phyloP scores from a whole-genome alignment of 1,140 invertebrate species.

The Hylaeus anthracinus region DNA sequence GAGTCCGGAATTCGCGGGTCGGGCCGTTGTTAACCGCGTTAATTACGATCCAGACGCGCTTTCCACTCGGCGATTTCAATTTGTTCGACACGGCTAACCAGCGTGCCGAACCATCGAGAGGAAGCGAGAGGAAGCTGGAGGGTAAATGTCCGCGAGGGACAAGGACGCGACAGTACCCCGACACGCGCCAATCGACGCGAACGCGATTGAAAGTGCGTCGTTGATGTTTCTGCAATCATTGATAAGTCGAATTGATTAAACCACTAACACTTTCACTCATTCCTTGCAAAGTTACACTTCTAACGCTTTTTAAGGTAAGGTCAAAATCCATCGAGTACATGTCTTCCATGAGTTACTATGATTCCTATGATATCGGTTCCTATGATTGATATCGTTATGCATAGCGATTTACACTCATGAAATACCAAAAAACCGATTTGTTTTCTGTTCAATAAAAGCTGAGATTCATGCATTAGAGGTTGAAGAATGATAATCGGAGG shows the following conservation, averaged over 20 bases:
- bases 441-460: too few species aligned
- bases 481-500: too few species aligned
- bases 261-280: too few species aligned
- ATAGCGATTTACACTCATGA: too few species aligned
- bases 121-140: not conserved
- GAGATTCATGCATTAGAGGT: too few species aligned
- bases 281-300: too few species aligned
- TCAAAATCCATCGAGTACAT: too few species aligned
- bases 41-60: constrained; percentile 57
- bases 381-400: too few species aligned
- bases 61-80: constrained; percentile 62
- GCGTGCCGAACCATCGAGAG: constrained; percentile 9
- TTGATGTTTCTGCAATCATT: constrained; percentile 9
- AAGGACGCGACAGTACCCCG: not conserved
- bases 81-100: constrained; percentile 40
- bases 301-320: too few species aligned
- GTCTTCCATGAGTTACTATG: too few species aligned
- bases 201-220: constrained; percentile 3
- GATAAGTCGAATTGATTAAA: not conserved
- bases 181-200: constrained; percentile 8
- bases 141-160: not conserved
- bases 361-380: too few species aligned
- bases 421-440: too few species aligned
- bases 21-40: constrained; percentile 50
- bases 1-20: constrained; percentile 26